Evolutionary conservation across 2,113 vertebrate species (phyloP), one percentile per base, ranked within the genome.

Genomic region (Holacanthus passer): DNA sequence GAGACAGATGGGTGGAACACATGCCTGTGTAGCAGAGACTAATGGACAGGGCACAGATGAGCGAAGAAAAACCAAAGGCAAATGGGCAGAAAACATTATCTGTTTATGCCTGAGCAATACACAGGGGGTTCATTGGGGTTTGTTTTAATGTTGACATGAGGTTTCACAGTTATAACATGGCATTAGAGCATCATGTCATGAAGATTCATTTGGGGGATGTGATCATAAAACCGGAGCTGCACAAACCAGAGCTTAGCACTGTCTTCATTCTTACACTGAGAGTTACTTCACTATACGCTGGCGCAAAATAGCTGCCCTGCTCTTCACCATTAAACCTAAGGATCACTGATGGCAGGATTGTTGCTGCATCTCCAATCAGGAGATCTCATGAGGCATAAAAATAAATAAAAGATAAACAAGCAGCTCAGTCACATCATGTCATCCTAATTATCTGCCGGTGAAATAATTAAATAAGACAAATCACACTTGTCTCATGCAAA

Each of bases 111-210:
- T 24, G 16, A 77, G n/a, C 7, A 43, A 77, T 64, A 73, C 56
- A 69, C 37, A 53, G 8, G 16, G 55, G 60, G 20, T 16, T 45
- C 29, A 55, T 17, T 43, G 20, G 7, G 32, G 13, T 75, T 75
- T 53, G 48, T 82, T 78, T 73, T 75, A 32, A 69, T 84, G 41
- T 78, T 77, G 78, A 73, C 48, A 64, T 77, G 47, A 73, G 66
- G 37, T 19, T 27, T 76, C 1, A 39, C 22, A 66, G 43, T 32
- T 65, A 32, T 53, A 19, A 41, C 16, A 41, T 52, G 19, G 9
- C 59, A 78, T 72, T 39, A 70, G 37, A 7, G 2, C 11, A 56
- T 53, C 22, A 68, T 39, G 7, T 63, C 45, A 47, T 24, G 19
- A 72, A 63, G 24, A 74, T 56, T 55, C 1, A 48, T 65, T 12